Percentiles rank a stretch among this genome's conserved stretches.
phyloP scores from a whole-genome alignment of 1,140 invertebrate genomes.

The Archivesica marissinica region DNA sequence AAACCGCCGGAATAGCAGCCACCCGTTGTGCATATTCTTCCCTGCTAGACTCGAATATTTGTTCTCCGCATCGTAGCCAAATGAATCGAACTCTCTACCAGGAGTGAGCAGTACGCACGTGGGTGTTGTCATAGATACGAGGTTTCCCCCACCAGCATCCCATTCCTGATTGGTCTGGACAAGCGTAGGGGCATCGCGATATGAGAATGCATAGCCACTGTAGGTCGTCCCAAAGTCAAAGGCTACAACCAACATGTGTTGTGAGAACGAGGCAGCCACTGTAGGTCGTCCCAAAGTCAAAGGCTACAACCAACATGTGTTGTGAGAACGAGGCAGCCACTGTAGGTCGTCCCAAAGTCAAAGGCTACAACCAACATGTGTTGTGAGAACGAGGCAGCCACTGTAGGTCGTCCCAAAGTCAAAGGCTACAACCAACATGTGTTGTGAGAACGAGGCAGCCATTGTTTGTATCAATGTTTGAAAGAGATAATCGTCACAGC shows the following conservation, averaged over 20 bases:
- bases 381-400: too few species aligned
- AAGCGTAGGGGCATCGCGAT: slow-evolving; percentile 76
- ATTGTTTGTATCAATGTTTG: too few species aligned
- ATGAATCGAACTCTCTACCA: slow-evolving; percentile 85
- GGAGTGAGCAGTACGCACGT: slow-evolving; percentile 86
- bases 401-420: too few species aligned
- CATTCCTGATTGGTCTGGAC: slow-evolving; percentile 87
- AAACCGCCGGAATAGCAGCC: slow-evolving; percentile 87
- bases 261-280: neutral
- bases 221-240: slow-evolving; percentile 88
- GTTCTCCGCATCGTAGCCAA: slow-evolving; percentile 86
- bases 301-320: too few species aligned
- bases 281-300: too few species aligned
- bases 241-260: slow-evolving; percentile 84
- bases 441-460: too few species aligned
- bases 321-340: too few species aligned
- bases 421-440: too few species aligned
- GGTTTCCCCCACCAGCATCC: slow-evolving; percentile 85
- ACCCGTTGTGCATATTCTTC: slow-evolving; percentile 84
- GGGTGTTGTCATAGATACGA: slow-evolving; percentile 86
- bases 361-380: too few species aligned
- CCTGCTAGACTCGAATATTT: slow-evolving; percentile 85
- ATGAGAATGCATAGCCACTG: slow-evolving; percentile 86
- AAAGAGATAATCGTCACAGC: too few species aligned
- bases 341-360: too few species aligned